A percentile compares a stretch with the other conserved stretches of the same genome.
phyloP scores from a whole-genome alignment of 2,888 invertebrate genomes.

The Capitulum mitella region DNA sequence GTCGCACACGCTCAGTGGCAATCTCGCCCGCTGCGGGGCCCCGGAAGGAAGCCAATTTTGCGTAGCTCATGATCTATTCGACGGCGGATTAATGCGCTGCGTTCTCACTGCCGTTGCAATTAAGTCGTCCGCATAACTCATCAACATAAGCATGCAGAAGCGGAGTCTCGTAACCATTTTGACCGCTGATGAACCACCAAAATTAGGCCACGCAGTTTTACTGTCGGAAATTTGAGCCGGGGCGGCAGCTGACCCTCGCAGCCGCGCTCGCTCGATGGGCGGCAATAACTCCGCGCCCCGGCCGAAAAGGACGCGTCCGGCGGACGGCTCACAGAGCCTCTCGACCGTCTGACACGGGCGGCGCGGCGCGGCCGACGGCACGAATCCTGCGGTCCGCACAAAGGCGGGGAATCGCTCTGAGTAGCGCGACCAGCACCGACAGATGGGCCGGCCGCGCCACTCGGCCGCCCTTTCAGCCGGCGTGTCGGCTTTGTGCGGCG shows the following conservation, averaged over 20 bases:
- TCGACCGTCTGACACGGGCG: not conserved
- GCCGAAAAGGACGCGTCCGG: no score
- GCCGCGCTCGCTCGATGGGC: not conserved
- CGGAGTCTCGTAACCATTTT: not conserved
- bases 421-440: not conserved
- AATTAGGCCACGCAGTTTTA: not conserved
- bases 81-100: not conserved
- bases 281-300: no score
- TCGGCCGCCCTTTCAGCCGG: not conserved
- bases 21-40: not conserved
- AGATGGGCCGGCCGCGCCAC: slow-evolving; percentile 1
- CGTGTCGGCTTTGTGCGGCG: slow-evolving; percentile 16
- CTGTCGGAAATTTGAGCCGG: not conserved
- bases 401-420: not conserved
- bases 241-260: not conserved
- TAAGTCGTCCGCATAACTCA: not conserved
- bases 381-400: not conserved
- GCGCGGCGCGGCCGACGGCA: not conserved
- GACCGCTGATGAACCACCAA: not conserved
- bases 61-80: not conserved
- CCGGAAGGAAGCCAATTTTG: not conserved
- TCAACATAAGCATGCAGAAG: not conserved
- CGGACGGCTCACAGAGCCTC: not conserved
- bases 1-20: not conserved
- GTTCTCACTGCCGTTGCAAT: not conserved